These are phyloP conservation scores for Microhierax caerulescens DNA, from an alignment of 2,797 vertebrate genomes.

Conservation along the genomic window DNA sequence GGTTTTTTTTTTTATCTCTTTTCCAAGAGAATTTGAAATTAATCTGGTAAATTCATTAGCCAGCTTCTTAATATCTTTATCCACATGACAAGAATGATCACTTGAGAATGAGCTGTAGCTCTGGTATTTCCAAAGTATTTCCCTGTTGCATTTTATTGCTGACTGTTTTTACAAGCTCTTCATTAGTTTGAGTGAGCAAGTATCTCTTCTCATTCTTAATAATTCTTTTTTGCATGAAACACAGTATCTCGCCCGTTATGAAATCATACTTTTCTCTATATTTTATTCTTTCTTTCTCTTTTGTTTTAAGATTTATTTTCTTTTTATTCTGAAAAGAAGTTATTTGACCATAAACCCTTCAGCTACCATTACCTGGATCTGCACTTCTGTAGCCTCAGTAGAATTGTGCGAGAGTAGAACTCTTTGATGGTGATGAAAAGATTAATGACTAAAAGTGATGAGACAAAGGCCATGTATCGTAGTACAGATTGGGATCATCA, in stretches of 20 bases:
- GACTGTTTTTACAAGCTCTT: neutral
- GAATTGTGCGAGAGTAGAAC: accelerated
- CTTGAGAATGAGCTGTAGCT: neutral
- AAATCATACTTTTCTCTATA: neutral
- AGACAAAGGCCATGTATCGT: neutral
- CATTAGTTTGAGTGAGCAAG: neutral
- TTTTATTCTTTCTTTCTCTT: neutral
- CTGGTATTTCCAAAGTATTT: neutral
- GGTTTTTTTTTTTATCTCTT: neutral
- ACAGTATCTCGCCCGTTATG: neutral
- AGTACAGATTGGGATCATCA: neutral
- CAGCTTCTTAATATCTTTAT: neutral
- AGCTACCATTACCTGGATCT: neutral
- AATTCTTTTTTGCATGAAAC: neutral
- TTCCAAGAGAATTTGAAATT: neutral
- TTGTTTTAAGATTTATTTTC: neutral
- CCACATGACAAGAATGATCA: neutral
- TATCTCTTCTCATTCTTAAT: neutral
- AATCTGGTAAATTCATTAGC: neutral
- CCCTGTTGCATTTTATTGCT: neutral
- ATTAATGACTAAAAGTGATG: neutral
- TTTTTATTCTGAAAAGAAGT: neutral
- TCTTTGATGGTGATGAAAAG: neutral
- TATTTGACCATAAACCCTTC: neutral
- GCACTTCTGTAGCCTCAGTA: neutral